These are phyloP conservation scores for Andrena praecox DNA, from an alignment of 2,888 invertebrate species.

Conservation along the genomic window DNA sequence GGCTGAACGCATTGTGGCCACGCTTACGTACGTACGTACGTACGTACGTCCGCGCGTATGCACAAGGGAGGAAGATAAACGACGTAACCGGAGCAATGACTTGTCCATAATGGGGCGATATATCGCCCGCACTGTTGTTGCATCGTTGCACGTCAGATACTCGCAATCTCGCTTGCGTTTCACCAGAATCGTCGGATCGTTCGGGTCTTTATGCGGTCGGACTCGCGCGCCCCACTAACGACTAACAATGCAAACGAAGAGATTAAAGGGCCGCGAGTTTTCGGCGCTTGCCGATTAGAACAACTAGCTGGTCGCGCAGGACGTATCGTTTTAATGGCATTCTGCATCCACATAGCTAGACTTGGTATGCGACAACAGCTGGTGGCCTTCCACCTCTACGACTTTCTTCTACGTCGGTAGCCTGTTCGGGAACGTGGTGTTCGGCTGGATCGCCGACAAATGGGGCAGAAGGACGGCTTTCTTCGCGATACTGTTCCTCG, in stretches of 20 bases:
- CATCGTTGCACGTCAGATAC: conserved; percentile 9
- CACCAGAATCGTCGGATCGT: conserved; percentile 11
- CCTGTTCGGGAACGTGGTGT: conserved; percentile 89
- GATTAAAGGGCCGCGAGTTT: background rate
- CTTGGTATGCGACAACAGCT: conserved; percentile 88
- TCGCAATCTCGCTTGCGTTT: conserved; percentile 24
- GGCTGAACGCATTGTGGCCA: background rate
- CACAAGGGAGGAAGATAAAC: conserved; percentile 25
- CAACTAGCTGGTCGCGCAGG: background rate
- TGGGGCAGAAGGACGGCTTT: conserved; percentile 89
- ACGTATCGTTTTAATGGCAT: conserved; percentile 79
- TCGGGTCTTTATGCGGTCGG: conserved; percentile 21
- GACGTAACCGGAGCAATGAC: conserved; percentile 49
- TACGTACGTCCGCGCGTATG: background rate
- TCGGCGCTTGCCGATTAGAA: background rate
- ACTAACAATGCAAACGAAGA: background rate
- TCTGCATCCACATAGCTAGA: conserved; percentile 86
- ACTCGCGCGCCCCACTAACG: background rate
- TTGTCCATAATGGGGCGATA: conserved; percentile 36
- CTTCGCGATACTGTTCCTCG: conserved; percentile 87
- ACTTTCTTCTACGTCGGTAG: conserved; percentile 90
- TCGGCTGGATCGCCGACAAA: conserved; percentile 90
- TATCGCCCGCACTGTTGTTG: conserved; percentile 16
- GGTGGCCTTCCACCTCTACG: conserved; percentile 88
- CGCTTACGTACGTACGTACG: background rate